Percentiles rank a stretch among this genome's conserved stretches.
These are phyloP conservation scores for Ormyrus pomaceus DNA, from an alignment of 2,888 invertebrate species.

Conservation along the genomic window DNA sequence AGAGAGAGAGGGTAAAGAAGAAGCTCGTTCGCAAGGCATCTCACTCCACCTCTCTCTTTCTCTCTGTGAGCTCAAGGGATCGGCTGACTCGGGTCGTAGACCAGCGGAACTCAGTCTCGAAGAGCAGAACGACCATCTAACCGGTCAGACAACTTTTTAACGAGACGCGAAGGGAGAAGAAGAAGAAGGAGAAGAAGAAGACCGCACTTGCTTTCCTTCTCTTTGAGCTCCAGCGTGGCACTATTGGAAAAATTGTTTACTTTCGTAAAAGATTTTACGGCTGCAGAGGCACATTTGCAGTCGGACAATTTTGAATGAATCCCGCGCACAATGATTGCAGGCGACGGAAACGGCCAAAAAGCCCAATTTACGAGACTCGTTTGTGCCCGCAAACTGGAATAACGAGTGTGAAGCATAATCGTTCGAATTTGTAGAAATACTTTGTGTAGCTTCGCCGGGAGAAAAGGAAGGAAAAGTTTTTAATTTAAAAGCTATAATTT, in stretches of 20 bases:
- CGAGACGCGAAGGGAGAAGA: slow-evolving; percentile 68
- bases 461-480: background rate
- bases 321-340: slow-evolving; percentile 26
- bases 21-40: slow-evolving; percentile 18
- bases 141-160: slow-evolving; percentile 76
- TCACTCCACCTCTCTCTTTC: slow-evolving; percentile 30
- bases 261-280: slow-evolving; percentile 30
- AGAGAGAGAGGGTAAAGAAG: slow-evolving; percentile 9
- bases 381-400: slow-evolving; percentile 32
- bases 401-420: slow-evolving; percentile 22
- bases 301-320: slow-evolving; percentile 24
- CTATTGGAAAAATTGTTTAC: slow-evolving; percentile 42
- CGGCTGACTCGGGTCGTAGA: slow-evolving; percentile 72
- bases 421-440: slow-evolving; percentile 49
- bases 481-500: slow-evolving; percentile 54
- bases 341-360: slow-evolving; percentile 38
- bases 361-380: slow-evolving; percentile 38
- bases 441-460: slow-evolving; percentile 20
- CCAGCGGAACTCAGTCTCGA: slow-evolving; percentile 66
- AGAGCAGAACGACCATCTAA: slow-evolving; percentile 67
- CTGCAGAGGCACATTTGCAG: background rate
- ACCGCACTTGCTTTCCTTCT: slow-evolving; percentile 54
- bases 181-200: slow-evolving; percentile 39
- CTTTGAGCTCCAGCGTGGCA: slow-evolving; percentile 47
- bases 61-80: slow-evolving; percentile 60